Evolutionary conservation across 2,797 vertebrate species (phyloP).

Genomic region (Chromis chromis): DNA sequence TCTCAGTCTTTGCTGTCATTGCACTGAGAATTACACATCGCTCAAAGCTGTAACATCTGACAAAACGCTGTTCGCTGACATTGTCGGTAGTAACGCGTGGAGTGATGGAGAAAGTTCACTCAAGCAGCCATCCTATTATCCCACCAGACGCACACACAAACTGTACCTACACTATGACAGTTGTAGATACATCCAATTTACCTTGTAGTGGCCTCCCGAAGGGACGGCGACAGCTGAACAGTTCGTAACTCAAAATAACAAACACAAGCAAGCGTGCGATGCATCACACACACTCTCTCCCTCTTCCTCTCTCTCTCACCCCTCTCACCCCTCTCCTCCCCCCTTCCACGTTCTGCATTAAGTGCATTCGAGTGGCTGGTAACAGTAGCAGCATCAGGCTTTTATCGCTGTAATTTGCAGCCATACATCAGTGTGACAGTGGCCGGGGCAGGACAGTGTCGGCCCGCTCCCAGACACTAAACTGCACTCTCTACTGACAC

Average conservation of each 20-base stretch:
- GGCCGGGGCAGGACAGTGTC: conserved; percentile 61
- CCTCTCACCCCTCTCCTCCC: conserved; percentile 20
- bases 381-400: conserved; percentile 71
- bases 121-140: conserved; percentile 68
- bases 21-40: conserved; percentile 67
- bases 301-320: conserved; percentile 34
- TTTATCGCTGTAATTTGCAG: conserved; percentile 77
- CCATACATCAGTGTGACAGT: conserved; percentile 76
- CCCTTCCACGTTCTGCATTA: conserved; percentile 50
- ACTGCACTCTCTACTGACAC: conserved; percentile 59
- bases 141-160: conserved; percentile 47
- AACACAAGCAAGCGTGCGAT: conserved; percentile 38
- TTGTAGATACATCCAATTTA: conserved; percentile 68
- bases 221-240: conserved; percentile 62
- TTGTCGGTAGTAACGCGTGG: conserved; percentile 56
- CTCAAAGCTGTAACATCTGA: conserved; percentile 76
- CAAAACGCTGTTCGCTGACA: conserved; percentile 69
- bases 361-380: conserved; percentile 69
- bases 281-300: conserved; percentile 32
- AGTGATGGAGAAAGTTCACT: conserved; percentile 73
- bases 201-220: conserved; percentile 66
- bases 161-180: conserved; percentile 61
- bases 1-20: conserved; percentile 67
- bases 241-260: conserved; percentile 61
- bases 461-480: conserved; percentile 51